These are phyloP conservation scores for Gobionotothen gibberifrons DNA, from an alignment of 2,797 vertebrate genomes.

Conservation along the genomic window DNA sequence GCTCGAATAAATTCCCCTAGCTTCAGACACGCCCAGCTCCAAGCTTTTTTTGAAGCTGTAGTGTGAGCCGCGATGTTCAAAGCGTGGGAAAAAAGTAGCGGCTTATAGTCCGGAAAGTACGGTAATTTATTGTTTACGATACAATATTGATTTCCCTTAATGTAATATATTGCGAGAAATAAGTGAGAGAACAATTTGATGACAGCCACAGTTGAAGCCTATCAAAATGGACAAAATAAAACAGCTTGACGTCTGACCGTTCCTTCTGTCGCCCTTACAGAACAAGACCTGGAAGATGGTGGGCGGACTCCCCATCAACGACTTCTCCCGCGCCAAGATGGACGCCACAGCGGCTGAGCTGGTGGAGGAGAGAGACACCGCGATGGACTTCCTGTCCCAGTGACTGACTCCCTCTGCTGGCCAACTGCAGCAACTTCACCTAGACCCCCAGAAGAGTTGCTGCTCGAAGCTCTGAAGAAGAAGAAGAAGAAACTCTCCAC, in stretches of 20 bases:
- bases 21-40: too few relatives aligned
- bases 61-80: too few relatives aligned
- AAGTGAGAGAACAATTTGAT: neutral
- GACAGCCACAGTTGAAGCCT: neutral
- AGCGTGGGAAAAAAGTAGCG: too few relatives aligned
- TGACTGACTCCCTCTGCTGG: slow-evolving; percentile 83
- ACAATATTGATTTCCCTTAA: too few relatives aligned
- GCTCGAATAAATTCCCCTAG: too few relatives aligned
- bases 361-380: slow-evolving; percentile 92
- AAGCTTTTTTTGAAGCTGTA: too few relatives aligned
- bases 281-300: slow-evolving; percentile 95
- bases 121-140: too few relatives aligned
- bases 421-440: slow-evolving; percentile 50
- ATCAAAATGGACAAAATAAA: neutral
- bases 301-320: slow-evolving; percentile 91
- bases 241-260: neutral
- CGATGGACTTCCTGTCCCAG: slow-evolving; percentile 88
- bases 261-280: slow-evolving; percentile 69
- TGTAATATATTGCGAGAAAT: neutral
- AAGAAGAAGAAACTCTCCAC: slow-evolving; percentile 56
- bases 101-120: too few relatives aligned
- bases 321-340: slow-evolving; percentile 96
- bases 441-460: slow-evolving; percentile 74
- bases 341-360: slow-evolving; percentile 93
- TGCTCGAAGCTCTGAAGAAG: slow-evolving; percentile 87